Conservation (phyloP, 2,888 invertebrate genomes). For the Agapetus fuscipes region DNA sequence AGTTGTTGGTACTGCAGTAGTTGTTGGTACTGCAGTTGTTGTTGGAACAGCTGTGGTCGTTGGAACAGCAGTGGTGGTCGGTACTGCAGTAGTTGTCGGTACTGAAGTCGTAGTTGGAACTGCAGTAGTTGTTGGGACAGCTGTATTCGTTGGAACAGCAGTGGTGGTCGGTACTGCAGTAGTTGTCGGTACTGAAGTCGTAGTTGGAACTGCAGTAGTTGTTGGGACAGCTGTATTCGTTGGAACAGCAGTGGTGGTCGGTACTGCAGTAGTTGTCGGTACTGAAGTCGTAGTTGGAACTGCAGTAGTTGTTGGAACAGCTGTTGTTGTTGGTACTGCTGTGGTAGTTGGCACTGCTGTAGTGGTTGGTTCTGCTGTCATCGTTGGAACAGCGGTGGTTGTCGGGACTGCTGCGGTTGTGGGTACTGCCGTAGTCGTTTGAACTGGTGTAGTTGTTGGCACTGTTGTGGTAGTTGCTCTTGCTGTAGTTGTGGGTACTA, state of each 20-base stretch:
- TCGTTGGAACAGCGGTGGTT: not conserved
- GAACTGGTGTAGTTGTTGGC: too few species aligned
- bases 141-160: too few species aligned
- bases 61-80: not conserved
- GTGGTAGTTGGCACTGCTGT: not conserved
- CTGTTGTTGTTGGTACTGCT: conserved; percentile 2
- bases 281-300: not conserved
- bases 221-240: not conserved
- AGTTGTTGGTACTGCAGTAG: too few species aligned
- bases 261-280: not conserved
- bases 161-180: not conserved
- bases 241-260: not conserved
- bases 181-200: not conserved
- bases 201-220: not conserved
- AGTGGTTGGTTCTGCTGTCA: not conserved
- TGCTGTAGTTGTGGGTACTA: too few species aligned
- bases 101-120: not conserved
- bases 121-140: not conserved
- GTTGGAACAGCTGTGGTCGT: not conserved
- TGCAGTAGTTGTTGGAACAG: conserved; percentile 1
- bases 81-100: not conserved
- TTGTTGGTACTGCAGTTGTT: not conserved
- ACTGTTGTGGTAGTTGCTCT: too few species aligned
- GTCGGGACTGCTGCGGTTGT: too few species aligned
- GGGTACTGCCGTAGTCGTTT: too few species aligned